These are phyloP conservation scores for Corythornis madagascariensis DNA, from an alignment of 2,113 vertebrate species.

Conservation along the genomic window DNA sequence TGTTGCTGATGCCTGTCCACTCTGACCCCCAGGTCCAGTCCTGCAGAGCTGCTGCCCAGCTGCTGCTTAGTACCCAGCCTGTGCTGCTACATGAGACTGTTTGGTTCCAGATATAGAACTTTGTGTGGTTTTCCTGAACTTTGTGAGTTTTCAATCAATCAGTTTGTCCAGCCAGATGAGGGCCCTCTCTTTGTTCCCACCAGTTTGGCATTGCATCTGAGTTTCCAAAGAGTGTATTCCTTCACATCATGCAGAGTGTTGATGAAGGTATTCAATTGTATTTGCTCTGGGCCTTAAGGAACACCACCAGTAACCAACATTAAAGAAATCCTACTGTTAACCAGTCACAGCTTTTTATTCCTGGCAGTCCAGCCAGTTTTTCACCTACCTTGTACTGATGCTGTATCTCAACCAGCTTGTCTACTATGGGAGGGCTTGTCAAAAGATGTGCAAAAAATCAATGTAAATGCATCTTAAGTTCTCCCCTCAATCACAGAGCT, in stretches of 20 bases:
- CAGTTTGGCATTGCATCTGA: background rate
- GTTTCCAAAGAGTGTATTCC: background rate
- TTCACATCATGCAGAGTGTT: background rate
- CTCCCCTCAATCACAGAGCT: background rate
- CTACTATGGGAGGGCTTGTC: background rate
- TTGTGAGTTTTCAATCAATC: background rate
- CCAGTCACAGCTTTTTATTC: background rate
- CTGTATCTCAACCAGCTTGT: background rate
- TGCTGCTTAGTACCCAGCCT: background rate
- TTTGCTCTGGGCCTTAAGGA: background rate
- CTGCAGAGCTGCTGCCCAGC: background rate
- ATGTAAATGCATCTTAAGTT: background rate
- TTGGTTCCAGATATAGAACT: background rate
- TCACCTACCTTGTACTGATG: background rate
- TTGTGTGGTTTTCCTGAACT: background rate
- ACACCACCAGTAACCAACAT: background rate
- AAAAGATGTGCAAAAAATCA: background rate
- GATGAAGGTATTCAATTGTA: background rate
- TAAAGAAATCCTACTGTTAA: background rate
- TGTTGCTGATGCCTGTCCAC: background rate
- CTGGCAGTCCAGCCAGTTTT: background rate
- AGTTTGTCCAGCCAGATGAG: background rate
- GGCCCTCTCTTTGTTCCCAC: background rate
- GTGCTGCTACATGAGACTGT: background rate
- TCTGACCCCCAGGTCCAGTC: background rate